Conservation (phyloP, 2,888 invertebrate species). For the Zaprionus lineosus region DNA sequence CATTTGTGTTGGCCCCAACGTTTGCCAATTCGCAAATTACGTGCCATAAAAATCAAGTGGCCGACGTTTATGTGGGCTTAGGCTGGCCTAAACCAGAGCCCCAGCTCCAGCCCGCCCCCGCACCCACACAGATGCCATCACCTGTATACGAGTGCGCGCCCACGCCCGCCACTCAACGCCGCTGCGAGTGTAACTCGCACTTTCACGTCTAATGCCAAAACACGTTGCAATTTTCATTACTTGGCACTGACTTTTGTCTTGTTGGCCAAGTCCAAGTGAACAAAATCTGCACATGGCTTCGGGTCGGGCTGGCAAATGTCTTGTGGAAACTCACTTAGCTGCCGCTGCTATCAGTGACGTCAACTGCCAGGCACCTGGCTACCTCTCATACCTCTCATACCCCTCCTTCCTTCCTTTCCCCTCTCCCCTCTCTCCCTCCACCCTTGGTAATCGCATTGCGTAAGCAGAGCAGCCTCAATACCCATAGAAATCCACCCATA, state of each 20-base stretch:
- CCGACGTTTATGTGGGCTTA: slow-evolving; percentile 62
- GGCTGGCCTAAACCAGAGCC: slow-evolving; percentile 4
- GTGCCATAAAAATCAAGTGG: slow-evolving; percentile 72
- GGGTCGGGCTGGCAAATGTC: slow-evolving; percentile 12
- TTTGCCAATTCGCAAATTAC: slow-evolving; percentile 76
- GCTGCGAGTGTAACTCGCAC: slow-evolving; percentile 67
- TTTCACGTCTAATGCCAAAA: slow-evolving; percentile 80
- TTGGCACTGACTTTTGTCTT: slow-evolving; percentile 78
- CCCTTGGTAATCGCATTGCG: slow-evolving; percentile 52
- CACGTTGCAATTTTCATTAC: slow-evolving; percentile 76
- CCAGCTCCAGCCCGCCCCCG: not conserved
- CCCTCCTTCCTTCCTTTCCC: no score
- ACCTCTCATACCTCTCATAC: no score
- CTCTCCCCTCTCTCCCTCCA: not conserved
- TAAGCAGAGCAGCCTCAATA: slow-evolving; percentile 60
- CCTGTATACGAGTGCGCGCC: slow-evolving; percentile 30
- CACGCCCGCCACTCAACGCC: slow-evolving; percentile 23
- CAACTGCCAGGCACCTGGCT: slow-evolving; percentile 29
- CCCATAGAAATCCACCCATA: slow-evolving; percentile 15
- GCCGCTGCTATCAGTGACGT: slow-evolving; percentile 62
- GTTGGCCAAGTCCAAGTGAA: slow-evolving; percentile 78
- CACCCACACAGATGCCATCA: no score
- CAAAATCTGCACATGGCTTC: slow-evolving; percentile 54
- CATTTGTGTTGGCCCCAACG: slow-evolving; percentile 41
- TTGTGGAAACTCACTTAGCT: not conserved